Conservation (phyloP, 1,140 invertebrate species). For the Caenorhabditis briggsae region DNA sequence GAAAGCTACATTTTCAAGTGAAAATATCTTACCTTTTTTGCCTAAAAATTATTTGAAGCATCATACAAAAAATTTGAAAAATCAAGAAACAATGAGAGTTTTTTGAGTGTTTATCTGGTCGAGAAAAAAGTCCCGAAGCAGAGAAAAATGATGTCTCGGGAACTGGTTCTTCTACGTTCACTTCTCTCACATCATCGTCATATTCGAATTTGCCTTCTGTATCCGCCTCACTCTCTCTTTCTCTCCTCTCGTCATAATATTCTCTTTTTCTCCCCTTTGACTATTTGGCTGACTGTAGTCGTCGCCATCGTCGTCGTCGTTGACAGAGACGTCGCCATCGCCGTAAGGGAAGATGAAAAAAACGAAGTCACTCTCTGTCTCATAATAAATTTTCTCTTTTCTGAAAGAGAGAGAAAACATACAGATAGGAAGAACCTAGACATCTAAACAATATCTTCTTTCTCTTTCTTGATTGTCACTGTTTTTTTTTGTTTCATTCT, state of each 20-base stretch:
- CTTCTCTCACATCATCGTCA: constrained; percentile 44
- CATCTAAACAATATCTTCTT: constrained; percentile 7
- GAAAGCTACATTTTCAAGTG: no score
- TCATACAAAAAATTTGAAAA: background rate
- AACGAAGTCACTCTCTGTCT: constrained; percentile 34
- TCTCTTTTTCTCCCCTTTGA: constrained; percentile 18
- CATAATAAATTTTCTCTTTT: constrained; percentile 42
- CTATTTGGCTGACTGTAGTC: constrained; percentile 49
- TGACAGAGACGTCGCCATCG: constrained; percentile 48
- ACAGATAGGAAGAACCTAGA: constrained; percentile 29
- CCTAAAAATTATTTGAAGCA: no score
- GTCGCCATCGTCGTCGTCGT: constrained; percentile 33
- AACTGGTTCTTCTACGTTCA: constrained; percentile 52
- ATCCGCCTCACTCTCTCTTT: background rate
- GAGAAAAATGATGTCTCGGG: constrained; percentile 46
- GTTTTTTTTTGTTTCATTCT: background rate
- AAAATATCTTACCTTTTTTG: no score
- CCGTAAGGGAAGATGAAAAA: constrained; percentile 14
- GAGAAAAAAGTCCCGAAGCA: constrained; percentile 42
- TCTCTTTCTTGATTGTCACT: constrained; percentile 10
- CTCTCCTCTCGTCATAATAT: constrained; percentile 9
- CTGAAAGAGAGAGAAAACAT: background rate
- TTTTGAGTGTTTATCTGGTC: background rate
- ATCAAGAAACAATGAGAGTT: background rate
- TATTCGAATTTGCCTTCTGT: constrained; percentile 46